phyloP scores from a whole-genome alignment of 2,888 invertebrate species.

The Apodemia zela region DNA sequence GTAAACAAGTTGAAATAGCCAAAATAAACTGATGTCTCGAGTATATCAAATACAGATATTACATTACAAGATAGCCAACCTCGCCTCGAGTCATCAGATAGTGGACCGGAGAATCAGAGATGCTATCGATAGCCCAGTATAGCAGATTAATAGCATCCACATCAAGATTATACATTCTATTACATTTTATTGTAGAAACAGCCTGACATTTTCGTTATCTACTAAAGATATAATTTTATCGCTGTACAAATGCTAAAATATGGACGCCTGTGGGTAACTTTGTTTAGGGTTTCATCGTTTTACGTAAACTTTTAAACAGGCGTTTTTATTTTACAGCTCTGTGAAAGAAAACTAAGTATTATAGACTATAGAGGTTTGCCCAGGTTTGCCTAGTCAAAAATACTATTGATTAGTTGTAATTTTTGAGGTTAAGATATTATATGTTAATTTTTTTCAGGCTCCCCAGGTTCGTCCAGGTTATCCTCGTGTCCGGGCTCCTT shows the following conservation, averaged over 20 bases:
- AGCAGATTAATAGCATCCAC: conserved; percentile 1
- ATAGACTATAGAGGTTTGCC: too few species aligned
- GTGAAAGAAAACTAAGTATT: too few species aligned
- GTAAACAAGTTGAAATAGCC: neutral
- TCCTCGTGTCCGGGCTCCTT: too few species aligned
- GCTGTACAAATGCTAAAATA: neutral
- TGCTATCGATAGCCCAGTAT: conserved; percentile 1
- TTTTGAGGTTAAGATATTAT: too few species aligned
- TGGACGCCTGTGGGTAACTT: neutral
- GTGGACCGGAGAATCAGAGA: neutral
- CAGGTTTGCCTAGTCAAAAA: too few species aligned
- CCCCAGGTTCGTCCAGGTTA: too few species aligned
- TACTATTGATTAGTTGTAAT: too few species aligned
- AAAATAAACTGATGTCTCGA: neutral
- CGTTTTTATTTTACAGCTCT: too few species aligned
- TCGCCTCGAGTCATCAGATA: conserved; percentile 1
- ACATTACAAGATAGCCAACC: conserved; percentile 2
- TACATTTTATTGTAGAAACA: conserved; percentile 6
- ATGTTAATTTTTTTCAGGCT: too few species aligned
- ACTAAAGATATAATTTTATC: conserved; percentile 1
- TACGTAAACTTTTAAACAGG: neutral
- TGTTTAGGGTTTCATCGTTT: neutral
- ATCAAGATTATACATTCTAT: conserved; percentile 6
- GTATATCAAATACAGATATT: neutral
- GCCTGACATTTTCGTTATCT: conserved; percentile 1